Evolutionary conservation across 2,797 vertebrate genomes (phyloP), one percentile per base, ranked within the genome.

Genomic region (Tapirus indicus): DNA sequence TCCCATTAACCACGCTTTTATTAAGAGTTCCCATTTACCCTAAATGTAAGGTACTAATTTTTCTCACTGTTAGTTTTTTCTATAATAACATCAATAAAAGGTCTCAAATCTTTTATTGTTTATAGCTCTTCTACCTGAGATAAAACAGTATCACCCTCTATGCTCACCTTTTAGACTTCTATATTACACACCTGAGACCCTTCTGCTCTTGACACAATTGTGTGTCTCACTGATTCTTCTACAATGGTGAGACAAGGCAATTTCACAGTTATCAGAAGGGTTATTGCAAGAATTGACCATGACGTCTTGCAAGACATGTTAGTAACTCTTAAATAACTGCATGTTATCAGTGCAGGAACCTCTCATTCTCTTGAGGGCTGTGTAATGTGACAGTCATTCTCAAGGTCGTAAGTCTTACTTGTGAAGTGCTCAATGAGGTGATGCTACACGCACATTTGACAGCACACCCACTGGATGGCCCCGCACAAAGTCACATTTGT

Each of bases 201-300:
- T 64, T 18, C 4, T 14, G 58, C 21, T 79, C 92, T 68, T 74
- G 23, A 95, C 47, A 17, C 23, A 3, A 8, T 32, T 93, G 91
- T 16, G 29, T 35, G 8, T 44, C 87, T 92, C 47, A 29, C 11
- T 83, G 54, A 52, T 88, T 69, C 77, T 64, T 47, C 54, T 66
- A 62, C 25, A 7, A 58, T 0, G 41, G 54, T 38, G 87, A 98
- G 90, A 87, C n/a, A 77, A 89, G 91, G 23, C 68, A 47, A 71
- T 96, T 96, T 97, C 95, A 80, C 16, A 85, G 29, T 85, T 78
- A 35, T 47, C 82, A 91, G 87, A 77, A 71, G 82, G 64, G 72
- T 89, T 88, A 91, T 68, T 94, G 62, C 0, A 38, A 94, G 84
- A 96, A 96, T 49, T 77, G 95, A 89, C 93, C 58, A 47, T 49